Conservation (phyloP, 2,113 vertebrate genomes). For the Anas platyrhynchos region DNA sequence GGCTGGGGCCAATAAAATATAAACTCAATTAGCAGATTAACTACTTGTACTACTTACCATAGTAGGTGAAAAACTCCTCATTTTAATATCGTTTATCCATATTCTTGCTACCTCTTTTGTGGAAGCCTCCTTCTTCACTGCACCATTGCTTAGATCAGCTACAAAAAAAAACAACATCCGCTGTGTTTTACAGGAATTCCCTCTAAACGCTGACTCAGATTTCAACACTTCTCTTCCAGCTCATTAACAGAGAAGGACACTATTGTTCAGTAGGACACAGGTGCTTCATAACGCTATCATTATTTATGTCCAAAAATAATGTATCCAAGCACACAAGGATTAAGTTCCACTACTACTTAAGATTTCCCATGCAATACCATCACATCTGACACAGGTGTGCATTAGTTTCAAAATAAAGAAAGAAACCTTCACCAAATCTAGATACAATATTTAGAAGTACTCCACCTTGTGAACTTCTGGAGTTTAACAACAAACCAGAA, state of each 20-base stretch:
- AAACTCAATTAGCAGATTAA: background rate
- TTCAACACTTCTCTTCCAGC: too few relatives aligned
- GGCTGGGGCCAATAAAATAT: background rate
- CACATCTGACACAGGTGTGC: background rate
- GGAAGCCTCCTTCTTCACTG: conserved; percentile 91
- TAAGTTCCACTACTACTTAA: background rate
- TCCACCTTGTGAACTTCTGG: background rate
- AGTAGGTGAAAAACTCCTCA: conserved; percentile 90
- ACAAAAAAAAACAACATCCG: conserved; percentile 36
- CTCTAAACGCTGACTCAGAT: background rate
- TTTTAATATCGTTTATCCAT: conserved; percentile 93
- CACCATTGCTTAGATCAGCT: conserved; percentile 94
- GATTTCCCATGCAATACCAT: background rate
- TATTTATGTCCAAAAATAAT: background rate
- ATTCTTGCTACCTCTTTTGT: conserved; percentile 92
- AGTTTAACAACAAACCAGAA: background rate
- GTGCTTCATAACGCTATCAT: background rate
- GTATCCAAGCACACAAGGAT: background rate
- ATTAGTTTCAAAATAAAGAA: background rate
- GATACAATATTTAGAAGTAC: background rate
- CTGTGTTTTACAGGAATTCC: conserved; percentile 7
- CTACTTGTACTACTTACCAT: conserved; percentile 75
- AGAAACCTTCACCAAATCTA: background rate
- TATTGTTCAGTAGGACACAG: background rate
- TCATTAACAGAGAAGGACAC: background rate